These are phyloP conservation scores for Creontiades dilutus DNA, from an alignment of 2,888 invertebrate genomes.

Conservation along the genomic window DNA sequence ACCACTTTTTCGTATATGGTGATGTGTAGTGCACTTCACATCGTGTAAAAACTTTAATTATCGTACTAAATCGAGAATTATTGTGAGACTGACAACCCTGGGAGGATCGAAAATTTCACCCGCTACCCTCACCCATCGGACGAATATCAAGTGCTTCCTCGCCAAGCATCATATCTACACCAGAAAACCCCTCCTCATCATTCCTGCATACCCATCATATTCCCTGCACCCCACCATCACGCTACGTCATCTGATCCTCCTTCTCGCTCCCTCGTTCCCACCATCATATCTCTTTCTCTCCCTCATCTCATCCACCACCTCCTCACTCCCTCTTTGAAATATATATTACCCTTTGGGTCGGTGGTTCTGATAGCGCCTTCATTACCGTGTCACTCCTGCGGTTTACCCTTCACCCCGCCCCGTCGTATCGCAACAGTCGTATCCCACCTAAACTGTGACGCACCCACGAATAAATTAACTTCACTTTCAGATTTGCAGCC, in stretches of 20 bases:
- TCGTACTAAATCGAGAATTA: no score
- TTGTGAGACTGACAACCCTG: no score
- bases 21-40: no score
- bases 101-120: neutral
- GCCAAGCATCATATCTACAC: neutral
- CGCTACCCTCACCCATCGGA: neutral
- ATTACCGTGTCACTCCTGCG: slow-evolving; percentile 42
- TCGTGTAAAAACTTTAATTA: no score
- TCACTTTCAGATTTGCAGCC: neutral
- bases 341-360: slow-evolving; percentile 42
- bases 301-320: no score
- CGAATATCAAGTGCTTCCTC: neutral
- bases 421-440: neutral
- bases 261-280: no score
- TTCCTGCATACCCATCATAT: no score
- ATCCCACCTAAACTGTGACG: neutral
- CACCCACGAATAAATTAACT: neutral
- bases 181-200: neutral
- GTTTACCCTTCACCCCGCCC: neutral
- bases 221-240: neutral
- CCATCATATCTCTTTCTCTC: no score
- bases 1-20: no score
- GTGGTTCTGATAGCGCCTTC: slow-evolving; percentile 26
- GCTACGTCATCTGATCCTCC: no score
- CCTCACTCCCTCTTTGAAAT: slow-evolving; percentile 24